Conservation (phyloP, 2,888 invertebrate genomes). For the Synergus laeviventris region DNA sequence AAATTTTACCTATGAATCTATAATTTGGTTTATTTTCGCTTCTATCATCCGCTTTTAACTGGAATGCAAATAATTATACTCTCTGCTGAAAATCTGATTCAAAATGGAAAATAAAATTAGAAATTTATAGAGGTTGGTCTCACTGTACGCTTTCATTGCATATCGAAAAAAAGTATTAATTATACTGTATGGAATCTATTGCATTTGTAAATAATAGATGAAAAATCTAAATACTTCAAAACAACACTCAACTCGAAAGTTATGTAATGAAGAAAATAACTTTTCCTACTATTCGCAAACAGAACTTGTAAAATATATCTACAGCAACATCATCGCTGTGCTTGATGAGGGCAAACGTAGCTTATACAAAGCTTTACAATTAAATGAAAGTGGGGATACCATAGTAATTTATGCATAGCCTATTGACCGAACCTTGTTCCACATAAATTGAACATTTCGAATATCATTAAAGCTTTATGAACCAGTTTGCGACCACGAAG, state of each 20-base stretch:
- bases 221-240: background rate
- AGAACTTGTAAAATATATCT: background rate
- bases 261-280: background rate
- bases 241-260: background rate
- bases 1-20: background rate
- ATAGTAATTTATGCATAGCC: background rate
- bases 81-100: background rate
- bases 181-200: background rate
- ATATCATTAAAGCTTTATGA: background rate
- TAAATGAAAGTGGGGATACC: background rate
- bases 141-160: background rate
- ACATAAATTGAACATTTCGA: conserved; percentile 1
- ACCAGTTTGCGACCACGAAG: background rate
- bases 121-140: background rate
- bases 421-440: background rate
- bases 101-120: background rate
- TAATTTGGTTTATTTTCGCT: background rate
- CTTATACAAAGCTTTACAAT: background rate
- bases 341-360: background rate
- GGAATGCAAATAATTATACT: background rate
- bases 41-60: background rate
- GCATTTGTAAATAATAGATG: background rate
- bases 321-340: background rate
- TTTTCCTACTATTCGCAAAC: background rate
- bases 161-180: background rate